Base-by-base conservation (phyloP, 2,797 vertebrate species). In the Spondyliosoma cantharus region DNA sequence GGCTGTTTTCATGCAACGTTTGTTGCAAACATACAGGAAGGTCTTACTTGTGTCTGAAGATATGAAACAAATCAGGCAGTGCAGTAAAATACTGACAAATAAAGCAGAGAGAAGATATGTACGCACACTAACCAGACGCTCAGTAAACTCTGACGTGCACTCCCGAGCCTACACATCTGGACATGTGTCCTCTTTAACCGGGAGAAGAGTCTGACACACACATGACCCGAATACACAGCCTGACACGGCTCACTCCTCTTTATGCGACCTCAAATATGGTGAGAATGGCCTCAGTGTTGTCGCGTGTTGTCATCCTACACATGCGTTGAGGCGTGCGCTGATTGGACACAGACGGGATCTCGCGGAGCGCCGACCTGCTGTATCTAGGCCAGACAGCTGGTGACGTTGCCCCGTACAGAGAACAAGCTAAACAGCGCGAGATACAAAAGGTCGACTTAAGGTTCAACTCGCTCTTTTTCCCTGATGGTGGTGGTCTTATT, bases 291-390 rank as follows among this genome's bases (percentile, higher is more conserved):
- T 60, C 54, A 2, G 54, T 58, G 59, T 42, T 7, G 62, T 70
- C 56, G 12, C 29, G 12, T 4, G 54, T 50, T 78, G 67, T 76
- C 76, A 63, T 76, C 64, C 54, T 54, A 74, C 68, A 54, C 37
- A 6, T 60, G 59, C 11, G 5, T 37, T 6, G 12, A 12, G 24
- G 37, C 29, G 11, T 54, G n/a, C 37, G 13, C 59, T 45, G 58
- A 62, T 59, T 13, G 37, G 15, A 49, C 24, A n/a, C 52, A 43
- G 20, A 3, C 4, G 13, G 24, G 16, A 14, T 76, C 25, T 43
- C 11, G 46, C 49, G 64, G 58, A 29, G 13, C 15, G 3, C 52
- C 48, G 22, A 46, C 46, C 61, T 53, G 29, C 45, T 63, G 63
- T 24, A 73, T 56, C 15, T 29, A 58, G 48, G 68, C 24, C 74